Conservation (phyloP, 2,888 invertebrate species). For the Strigamia crassipes region DNA sequence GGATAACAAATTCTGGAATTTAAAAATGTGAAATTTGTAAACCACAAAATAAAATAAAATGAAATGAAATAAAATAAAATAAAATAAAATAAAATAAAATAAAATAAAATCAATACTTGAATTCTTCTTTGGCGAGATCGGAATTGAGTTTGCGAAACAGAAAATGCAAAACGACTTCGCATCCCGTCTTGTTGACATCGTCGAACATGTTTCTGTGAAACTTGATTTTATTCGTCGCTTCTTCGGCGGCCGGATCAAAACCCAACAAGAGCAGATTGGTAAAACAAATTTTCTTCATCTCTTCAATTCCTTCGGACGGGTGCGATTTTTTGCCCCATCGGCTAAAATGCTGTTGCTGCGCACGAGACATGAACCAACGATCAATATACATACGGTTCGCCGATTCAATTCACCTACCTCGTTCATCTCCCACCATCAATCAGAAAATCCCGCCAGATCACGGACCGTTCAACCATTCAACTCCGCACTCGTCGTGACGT, state of each 20-base stretch:
- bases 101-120: neutral
- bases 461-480: too few relatives aligned
- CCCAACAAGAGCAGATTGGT: neutral
- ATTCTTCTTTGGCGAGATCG: neutral
- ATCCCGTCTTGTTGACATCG: neutral
- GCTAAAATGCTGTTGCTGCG: neutral
- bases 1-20: neutral
- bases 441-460: too few relatives aligned
- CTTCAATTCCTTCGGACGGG: neutral
- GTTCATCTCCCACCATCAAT: too few relatives aligned
- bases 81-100: neutral
- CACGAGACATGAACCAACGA: too few relatives aligned
- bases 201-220: neutral
- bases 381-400: too few relatives aligned
- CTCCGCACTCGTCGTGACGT: too few relatives aligned
- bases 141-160: neutral
- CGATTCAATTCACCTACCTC: too few relatives aligned
- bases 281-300: slow-evolving; percentile 1
- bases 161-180: neutral
- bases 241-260: neutral
- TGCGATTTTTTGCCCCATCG: neutral
- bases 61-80: neutral
- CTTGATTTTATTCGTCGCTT: neutral
- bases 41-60: neutral
- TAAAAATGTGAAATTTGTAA: neutral